Conservation (phyloP, 2,888 invertebrate species). For the Lepidocyrtinus sp. region DNA sequence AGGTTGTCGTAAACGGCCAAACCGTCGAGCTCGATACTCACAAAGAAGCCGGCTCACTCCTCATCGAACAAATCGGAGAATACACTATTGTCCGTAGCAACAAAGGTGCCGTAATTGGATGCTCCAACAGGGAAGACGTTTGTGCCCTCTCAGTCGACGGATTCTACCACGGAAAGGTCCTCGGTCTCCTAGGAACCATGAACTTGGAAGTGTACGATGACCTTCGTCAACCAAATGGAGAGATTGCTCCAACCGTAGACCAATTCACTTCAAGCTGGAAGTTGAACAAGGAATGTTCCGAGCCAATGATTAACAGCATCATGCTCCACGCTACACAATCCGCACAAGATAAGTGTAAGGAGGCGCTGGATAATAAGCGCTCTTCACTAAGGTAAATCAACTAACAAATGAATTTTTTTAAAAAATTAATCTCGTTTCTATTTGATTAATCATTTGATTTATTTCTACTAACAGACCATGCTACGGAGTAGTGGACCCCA, state of each 20-base stretch:
- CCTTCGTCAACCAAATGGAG: slow-evolving; percentile 82
- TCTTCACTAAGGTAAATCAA: slow-evolving; percentile 77
- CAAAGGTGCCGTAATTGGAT: slow-evolving; percentile 79
- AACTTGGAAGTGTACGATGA: slow-evolving; percentile 93
- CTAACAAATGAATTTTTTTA: too few relatives aligned
- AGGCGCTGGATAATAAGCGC: slow-evolving; percentile 78
- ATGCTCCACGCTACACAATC: slow-evolving; percentile 73
- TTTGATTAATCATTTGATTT: background rate
- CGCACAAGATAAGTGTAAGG: slow-evolving; percentile 77
- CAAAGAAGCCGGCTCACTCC: slow-evolving; percentile 63
- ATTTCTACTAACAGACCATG: slow-evolving; percentile 72
- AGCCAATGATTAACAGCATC: slow-evolving; percentile 73
- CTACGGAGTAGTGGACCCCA: slow-evolving; percentile 75
- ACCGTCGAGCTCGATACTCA: slow-evolving; percentile 77
- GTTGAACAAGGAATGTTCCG: slow-evolving; percentile 77
- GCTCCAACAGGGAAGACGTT: slow-evolving; percentile 78
- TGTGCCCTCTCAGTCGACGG: slow-evolving; percentile 84
- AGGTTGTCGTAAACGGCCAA: slow-evolving; percentile 76
- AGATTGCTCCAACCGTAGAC: slow-evolving; percentile 74
- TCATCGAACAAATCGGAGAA: slow-evolving; percentile 71
- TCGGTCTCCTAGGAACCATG: slow-evolving; percentile 90
- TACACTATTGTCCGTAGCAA: slow-evolving; percentile 71
- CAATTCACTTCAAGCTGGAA: slow-evolving; percentile 86
- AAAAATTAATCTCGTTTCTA: background rate
- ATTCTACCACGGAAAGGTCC: slow-evolving; percentile 88